These are phyloP conservation scores for Macquaria australasica DNA, from an alignment of 2,113 vertebrate species.

Conservation along the genomic window DNA sequence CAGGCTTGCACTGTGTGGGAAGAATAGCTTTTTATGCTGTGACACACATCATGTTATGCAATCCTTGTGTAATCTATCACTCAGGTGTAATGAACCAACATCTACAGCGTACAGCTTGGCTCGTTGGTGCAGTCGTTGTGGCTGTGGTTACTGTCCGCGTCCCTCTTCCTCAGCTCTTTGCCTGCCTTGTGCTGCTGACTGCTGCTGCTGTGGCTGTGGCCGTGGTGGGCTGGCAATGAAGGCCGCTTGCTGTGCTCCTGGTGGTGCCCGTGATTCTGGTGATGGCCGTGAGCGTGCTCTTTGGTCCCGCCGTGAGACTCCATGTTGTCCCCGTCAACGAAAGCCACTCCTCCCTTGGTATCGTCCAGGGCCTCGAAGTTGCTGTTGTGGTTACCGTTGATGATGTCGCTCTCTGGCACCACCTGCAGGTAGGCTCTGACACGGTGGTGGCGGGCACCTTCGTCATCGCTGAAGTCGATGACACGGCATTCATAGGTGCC, in stretches of 20 bases:
- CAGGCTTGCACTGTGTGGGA: slow-evolving; percentile 62
- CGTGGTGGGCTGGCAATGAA: slow-evolving; percentile 71
- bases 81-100: slow-evolving; percentile 16
- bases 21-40: slow-evolving; percentile 67
- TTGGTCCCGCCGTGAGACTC: slow-evolving; percentile 76
- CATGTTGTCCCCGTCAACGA: background rate
- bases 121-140: slow-evolving; percentile 84
- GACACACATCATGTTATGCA: slow-evolving; percentile 59
- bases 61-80: slow-evolving; percentile 50
- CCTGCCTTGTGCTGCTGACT: slow-evolving; percentile 83
- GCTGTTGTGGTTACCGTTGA: slow-evolving; percentile 16
- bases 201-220: slow-evolving; percentile 82
- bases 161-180: slow-evolving; percentile 91
- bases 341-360: slow-evolving; percentile 62
- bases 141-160: slow-evolving; percentile 80
- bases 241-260: slow-evolving; percentile 72
- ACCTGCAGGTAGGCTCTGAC: slow-evolving; percentile 95
- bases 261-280: slow-evolving; percentile 79
- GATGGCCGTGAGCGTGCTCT: slow-evolving; percentile 66
- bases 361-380: slow-evolving; percentile 71
- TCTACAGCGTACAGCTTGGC: slow-evolving; percentile 89
- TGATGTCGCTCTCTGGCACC: slow-evolving; percentile 80
- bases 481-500: slow-evolving; percentile 96
- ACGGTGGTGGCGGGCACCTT: slow-evolving; percentile 90
- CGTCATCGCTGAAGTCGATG: slow-evolving; percentile 94